Base-by-base conservation (phyloP, 2,113 vertebrate species). In the Gopherus flavomarginatus region DNA sequence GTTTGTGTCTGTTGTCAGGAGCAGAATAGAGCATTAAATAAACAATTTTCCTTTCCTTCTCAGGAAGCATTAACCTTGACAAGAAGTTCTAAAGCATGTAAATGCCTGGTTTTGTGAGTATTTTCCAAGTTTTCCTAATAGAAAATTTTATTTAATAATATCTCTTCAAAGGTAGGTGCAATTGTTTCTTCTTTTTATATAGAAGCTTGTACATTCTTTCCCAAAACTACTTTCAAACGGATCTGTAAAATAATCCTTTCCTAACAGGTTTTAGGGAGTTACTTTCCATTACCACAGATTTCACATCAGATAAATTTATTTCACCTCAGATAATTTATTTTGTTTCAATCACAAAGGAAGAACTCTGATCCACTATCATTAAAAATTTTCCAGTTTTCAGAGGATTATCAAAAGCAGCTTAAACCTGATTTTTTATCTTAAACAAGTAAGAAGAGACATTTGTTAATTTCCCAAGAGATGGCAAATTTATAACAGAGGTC, bases 361-460 rank as follows among this genome's bases (percentile, higher is more conserved):
- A 85, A 57, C 0, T 8, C 44, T 11, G 50, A 91, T 65, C 90
- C 87, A 29, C 12, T 57, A 17, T 7, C 16, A 81, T 72, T 84
- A 69, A 59, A 77, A 19, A 27, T 13, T 44, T 29, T 29, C n/a
- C 88, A 27, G 13, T 35, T 79, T 47, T 38, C 87, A n/a, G 49
- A 79, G 44, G 24, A 49, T 83, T 91, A 94, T 0, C 69, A 78
- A 86, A 89, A 91, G 83, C 89, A 83, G 87, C 75, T 93, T 88
- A 89, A 92, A 79, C 5, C 50, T 6, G 49, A 78, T 38, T 87
- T 57, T 56, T 72, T 89, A 62, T 26, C 65, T 92, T 78, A 89
- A 69, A 69, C 31, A 69, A 69, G 35, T n/a, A 9, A n/a, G 14
- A 35, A 2, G 8, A n/a, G 65, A n/a, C 35, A 69, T 8, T 69